A percentile compares a stretch with the other conserved stretches of the same genome.
Conservation (phyloP, 2,113 vertebrate genomes). For the Dasyprocta punctata region DNA sequence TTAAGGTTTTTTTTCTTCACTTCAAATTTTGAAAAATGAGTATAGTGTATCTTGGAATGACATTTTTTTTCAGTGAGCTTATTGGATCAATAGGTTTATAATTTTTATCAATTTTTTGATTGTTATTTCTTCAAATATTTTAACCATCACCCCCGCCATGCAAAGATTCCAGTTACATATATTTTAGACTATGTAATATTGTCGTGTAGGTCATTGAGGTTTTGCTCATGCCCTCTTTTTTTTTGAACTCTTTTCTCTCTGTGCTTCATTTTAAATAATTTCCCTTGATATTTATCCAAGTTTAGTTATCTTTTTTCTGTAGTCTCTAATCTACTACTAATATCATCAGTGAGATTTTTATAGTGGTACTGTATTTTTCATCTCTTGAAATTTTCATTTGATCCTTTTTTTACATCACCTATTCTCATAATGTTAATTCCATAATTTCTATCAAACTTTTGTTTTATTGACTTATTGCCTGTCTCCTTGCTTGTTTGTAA, state of each 20-base stretch:
- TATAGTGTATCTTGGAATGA: background rate
- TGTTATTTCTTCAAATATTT: constrained; percentile 23
- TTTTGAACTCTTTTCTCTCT: background rate
- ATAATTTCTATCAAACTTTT: background rate
- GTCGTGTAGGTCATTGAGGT: background rate
- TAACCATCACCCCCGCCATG: background rate
- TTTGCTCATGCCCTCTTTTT: background rate
- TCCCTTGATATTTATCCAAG: background rate
- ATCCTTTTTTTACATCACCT: background rate
- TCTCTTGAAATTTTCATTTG: background rate
- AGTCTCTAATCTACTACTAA: background rate
- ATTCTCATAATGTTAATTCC: background rate
- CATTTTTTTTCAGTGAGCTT: background rate
- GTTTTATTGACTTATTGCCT: background rate
- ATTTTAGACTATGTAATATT: background rate
- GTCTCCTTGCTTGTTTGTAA: background rate
- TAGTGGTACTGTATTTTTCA: background rate
- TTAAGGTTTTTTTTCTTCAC: constrained; percentile 1
- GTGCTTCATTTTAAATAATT: background rate
- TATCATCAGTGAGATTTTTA: background rate
- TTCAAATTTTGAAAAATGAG: background rate
- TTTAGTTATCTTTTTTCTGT: background rate
- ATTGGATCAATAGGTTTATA: background rate
- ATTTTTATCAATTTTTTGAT: background rate
- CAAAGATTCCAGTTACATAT: background rate